A percentile compares a stretch with the other conserved stretches of the same genome.
Evolutionary conservation across 2,113 vertebrate genomes (phyloP).

Genomic region (Tiliqua scincoides): DNA sequence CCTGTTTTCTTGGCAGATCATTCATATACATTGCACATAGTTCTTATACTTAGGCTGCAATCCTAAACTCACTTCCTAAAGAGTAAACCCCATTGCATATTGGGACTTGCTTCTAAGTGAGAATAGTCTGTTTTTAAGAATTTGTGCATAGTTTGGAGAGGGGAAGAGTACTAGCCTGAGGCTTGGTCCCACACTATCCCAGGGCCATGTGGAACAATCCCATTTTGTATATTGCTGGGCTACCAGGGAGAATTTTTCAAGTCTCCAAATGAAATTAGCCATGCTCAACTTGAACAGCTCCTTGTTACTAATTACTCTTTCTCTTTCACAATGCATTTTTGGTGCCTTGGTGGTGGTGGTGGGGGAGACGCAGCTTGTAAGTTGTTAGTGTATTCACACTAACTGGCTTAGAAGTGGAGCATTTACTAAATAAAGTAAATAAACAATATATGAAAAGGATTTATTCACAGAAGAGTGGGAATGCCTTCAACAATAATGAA

Average conservation of each 20-base stretch:
- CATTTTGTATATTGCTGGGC: not conserved
- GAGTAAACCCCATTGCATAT: too few species aligned
- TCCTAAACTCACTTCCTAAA: too few species aligned
- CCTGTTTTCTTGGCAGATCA: not conserved
- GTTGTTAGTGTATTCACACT: not conserved
- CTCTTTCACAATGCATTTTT: not conserved
- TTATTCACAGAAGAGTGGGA: not conserved
- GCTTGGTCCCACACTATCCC: not conserved
- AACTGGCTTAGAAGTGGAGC: not conserved
- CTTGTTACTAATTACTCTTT: conserved; percentile 1
- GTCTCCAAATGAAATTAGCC: not conserved
- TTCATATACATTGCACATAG: too few species aligned
- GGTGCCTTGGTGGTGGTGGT: not conserved
- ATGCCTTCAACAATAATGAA: not conserved
- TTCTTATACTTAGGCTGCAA: too few species aligned
- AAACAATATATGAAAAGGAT: not conserved
- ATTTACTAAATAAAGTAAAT: not conserved
- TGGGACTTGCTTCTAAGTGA: too few species aligned
- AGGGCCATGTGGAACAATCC: too few species aligned
- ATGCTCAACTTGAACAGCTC: not conserved
- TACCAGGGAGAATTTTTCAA: conserved; percentile 2
- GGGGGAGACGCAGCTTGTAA: not conserved
- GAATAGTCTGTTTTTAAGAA: not conserved
- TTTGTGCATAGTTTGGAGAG: not conserved
- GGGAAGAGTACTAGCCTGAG: not conserved